Percentiles rank a stretch among this genome's conserved stretches.
phyloP scores from a whole-genome alignment of 2,888 invertebrate genomes.

The Minunthozetes semirufus region DNA sequence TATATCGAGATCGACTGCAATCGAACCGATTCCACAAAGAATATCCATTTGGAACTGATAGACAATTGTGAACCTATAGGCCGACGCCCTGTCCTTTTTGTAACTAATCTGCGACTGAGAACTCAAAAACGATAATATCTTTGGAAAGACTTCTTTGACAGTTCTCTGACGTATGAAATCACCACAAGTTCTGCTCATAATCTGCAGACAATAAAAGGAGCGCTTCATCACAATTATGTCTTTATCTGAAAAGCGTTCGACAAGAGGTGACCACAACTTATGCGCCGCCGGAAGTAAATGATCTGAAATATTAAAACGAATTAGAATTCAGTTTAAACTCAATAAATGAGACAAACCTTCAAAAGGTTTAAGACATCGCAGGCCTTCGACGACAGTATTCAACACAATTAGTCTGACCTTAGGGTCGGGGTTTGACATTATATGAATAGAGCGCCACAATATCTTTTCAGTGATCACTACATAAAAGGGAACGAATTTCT shows the following conservation, averaged over 20 bases:
- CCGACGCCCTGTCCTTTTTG: constrained; percentile 25
- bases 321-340: not conserved
- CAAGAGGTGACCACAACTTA: constrained; percentile 47
- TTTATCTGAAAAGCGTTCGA: constrained; percentile 45
- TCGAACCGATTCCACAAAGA: constrained; percentile 10
- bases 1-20: not conserved
- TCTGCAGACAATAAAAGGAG: constrained; percentile 32
- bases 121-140: constrained; percentile 31
- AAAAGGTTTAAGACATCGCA: constrained; percentile 7
- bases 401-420: constrained; percentile 23
- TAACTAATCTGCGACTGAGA: constrained; percentile 13
- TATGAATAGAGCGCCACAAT: constrained; percentile 22
- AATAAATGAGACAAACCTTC: constrained; percentile 16
- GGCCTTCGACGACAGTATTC: constrained; percentile 17
- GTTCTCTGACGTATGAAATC: constrained; percentile 37
- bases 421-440: constrained; percentile 13
- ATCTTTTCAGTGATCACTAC: constrained; percentile 9
- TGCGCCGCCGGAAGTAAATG: constrained; percentile 47
- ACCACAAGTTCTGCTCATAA: constrained; percentile 32
- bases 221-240: constrained; percentile 30
- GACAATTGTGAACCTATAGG: constrained; percentile 32
- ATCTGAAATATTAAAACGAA: constrained; percentile 40
- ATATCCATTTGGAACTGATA: constrained; percentile 30
- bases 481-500: constrained; percentile 16
- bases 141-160: constrained; percentile 33